Conservation (phyloP, 2,113 vertebrate species). For the Rhea americana region DNA sequence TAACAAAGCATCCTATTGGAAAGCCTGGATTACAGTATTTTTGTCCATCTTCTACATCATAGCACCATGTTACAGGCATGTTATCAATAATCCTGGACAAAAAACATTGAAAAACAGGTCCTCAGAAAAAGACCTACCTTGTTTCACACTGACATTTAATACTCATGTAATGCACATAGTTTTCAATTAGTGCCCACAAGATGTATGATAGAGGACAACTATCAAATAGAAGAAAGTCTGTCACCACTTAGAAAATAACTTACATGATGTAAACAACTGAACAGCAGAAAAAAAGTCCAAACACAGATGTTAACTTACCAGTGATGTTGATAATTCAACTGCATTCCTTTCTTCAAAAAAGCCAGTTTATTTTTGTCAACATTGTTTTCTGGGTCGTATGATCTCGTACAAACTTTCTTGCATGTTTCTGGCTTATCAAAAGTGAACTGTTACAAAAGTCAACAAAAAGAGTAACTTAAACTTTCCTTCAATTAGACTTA, state of each 20-base stretch:
- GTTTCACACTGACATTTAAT: not conserved
- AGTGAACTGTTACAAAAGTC: constrained; percentile 76
- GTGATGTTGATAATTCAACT: constrained; percentile 88
- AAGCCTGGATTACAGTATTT: constrained; percentile 92
- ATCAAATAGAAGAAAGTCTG: not conserved
- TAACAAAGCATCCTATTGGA: constrained; percentile 89
- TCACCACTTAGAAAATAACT: not conserved
- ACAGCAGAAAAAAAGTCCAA: not conserved
- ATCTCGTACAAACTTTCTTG: constrained; percentile 77
- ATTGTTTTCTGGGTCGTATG: constrained; percentile 70
- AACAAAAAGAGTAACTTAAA: not conserved
- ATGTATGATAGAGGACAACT: not conserved
- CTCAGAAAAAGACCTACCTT: not conserved
- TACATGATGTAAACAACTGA: not conserved
- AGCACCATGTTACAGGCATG: constrained; percentile 94
- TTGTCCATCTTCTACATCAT: constrained; percentile 84
- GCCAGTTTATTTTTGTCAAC: constrained; percentile 77
- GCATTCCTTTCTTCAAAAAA: constrained; percentile 89
- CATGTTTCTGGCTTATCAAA: constrained; percentile 82
- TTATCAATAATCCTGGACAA: constrained; percentile 89
- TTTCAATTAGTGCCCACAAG: not conserved
- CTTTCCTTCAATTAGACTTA: not conserved
- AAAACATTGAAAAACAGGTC: constrained; percentile 32
- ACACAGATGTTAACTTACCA: constrained; percentile 73
- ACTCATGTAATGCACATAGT: not conserved